phyloP scores from a whole-genome alignment of 2,888 invertebrate species.

The Teinopalpus imperialis region DNA sequence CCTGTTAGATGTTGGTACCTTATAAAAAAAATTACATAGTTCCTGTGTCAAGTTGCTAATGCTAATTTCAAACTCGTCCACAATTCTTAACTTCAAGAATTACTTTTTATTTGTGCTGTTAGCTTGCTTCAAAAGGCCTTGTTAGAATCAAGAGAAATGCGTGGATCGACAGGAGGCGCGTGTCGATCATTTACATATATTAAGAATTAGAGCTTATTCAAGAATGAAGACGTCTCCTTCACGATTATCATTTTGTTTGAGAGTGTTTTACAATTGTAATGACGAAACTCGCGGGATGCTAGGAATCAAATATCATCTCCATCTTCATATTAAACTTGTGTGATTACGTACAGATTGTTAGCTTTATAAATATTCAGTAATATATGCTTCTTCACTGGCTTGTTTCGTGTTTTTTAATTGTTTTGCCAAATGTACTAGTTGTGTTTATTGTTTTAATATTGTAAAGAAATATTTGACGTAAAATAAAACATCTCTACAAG shows the following conservation, averaged over 20 bases:
- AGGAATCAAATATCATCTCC: conserved; percentile 3
- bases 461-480: too few relatives aligned
- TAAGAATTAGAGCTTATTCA: conserved; percentile 45
- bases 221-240: conserved; percentile 41
- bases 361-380: neutral
- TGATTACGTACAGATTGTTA: neutral
- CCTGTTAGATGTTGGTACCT: too few relatives aligned
- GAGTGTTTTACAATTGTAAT: conserved; percentile 30
- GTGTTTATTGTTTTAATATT: too few relatives aligned
- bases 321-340: conserved; percentile 12
- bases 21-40: too few relatives aligned
- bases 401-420: too few relatives aligned
- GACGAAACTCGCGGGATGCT: conserved; percentile 3
- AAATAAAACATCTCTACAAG: too few relatives aligned
- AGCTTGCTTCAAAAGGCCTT: conserved; percentile 22
- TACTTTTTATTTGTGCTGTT: conserved; percentile 15
- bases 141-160: conserved; percentile 17
- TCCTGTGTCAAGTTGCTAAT: neutral
- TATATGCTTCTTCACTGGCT: neutral
- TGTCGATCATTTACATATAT: conserved; percentile 51
- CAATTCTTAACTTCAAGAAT: conserved; percentile 4
- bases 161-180: conserved; percentile 29
- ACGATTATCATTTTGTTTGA: conserved; percentile 38
- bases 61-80: neutral
- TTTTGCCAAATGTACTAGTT: too few relatives aligned